Percentiles rank a stretch among this genome's conserved stretches.
Conservation (phyloP, 2,797 vertebrate species). For the Glyptemys insculpta region DNA sequence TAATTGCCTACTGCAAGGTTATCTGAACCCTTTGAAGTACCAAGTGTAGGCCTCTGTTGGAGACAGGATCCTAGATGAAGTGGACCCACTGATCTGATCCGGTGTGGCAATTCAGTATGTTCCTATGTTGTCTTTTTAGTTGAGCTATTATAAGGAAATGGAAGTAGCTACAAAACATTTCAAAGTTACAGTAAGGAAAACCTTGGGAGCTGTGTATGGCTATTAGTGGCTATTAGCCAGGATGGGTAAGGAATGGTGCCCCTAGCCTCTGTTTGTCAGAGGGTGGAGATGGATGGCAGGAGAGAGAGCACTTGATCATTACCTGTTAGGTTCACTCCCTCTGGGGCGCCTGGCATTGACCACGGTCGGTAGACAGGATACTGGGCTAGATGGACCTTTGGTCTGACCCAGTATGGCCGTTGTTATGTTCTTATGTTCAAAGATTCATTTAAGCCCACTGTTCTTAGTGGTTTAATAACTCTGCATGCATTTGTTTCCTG, state of each 20-base stretch:
- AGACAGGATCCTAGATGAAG: background rate
- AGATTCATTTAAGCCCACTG: background rate
- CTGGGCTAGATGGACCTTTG: no score
- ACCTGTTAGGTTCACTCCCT: no score
- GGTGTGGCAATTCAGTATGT: background rate
- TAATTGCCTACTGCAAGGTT: background rate
- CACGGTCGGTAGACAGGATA: no score
- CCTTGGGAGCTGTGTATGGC: background rate
- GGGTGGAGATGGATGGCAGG: no score
- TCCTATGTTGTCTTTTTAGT: background rate
- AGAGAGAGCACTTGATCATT: no score
- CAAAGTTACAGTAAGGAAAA: background rate
- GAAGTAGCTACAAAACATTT: background rate
- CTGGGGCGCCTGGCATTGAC: no score
- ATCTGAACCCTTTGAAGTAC: background rate
- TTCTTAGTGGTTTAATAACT: background rate
- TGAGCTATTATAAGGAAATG: background rate
- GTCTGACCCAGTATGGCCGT: no score
- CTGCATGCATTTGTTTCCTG: background rate
- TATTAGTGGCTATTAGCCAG: no score
- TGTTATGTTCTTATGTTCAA: no score
- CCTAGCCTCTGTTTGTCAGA: no score
- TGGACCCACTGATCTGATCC: background rate
- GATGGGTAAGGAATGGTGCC: no score
- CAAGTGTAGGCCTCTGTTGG: background rate